These are phyloP conservation scores for Lichenostomus cassidix DNA, from an alignment of 2,113 vertebrate species.

Conservation along the genomic window DNA sequence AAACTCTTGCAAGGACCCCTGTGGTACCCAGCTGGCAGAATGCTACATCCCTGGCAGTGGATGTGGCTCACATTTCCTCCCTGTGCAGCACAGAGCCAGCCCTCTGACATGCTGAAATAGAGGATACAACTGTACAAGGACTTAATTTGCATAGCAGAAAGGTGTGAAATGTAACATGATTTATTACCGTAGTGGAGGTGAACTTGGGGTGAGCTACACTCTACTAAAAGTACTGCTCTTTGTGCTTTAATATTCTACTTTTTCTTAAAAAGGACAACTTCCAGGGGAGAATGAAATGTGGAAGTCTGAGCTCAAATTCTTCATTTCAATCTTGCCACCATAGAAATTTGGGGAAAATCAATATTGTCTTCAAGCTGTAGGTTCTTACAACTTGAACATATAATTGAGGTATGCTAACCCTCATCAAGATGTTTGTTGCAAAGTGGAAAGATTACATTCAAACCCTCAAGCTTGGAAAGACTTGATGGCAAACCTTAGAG, in stretches of 20 bases:
- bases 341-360: background rate
- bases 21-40: background rate
- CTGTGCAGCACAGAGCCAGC: background rate
- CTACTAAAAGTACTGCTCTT: background rate
- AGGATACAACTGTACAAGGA: background rate
- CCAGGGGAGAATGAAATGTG: background rate
- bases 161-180: background rate
- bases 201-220: background rate
- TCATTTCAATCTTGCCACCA: background rate
- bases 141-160: background rate
- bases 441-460: background rate
- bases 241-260: background rate
- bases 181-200: background rate
- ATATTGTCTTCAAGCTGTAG: background rate
- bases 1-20: background rate
- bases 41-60: background rate
- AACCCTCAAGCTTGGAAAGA: background rate
- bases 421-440: background rate
- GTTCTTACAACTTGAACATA: background rate
- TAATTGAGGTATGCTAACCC: background rate
- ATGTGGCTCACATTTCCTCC: background rate
- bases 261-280: background rate
- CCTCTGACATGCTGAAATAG: background rate
- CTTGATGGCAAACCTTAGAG: background rate
- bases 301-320: background rate